These are phyloP conservation scores for Melipona beecheii DNA, from an alignment of 2,888 invertebrate genomes.

Conservation along the genomic window DNA sequence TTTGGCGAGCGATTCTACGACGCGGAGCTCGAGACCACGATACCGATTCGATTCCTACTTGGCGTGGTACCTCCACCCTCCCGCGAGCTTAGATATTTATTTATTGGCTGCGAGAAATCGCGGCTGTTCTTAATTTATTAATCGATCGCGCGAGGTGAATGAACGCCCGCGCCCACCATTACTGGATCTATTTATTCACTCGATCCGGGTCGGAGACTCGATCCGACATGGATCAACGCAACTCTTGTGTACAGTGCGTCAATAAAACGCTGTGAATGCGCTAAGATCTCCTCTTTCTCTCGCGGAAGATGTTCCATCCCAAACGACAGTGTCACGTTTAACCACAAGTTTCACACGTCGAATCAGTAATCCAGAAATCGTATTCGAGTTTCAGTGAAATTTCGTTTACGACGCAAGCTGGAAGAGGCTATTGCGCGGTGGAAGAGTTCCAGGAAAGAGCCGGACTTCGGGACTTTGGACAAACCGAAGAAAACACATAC, in stretches of 20 bases:
- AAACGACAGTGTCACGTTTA: background rate
- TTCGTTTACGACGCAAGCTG: background rate
- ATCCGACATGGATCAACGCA: constrained; percentile 3
- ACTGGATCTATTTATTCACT: constrained; percentile 46
- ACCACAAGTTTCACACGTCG: constrained; percentile 1
- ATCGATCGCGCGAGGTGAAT: constrained; percentile 20
- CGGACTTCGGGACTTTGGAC: background rate
- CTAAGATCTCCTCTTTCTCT: background rate
- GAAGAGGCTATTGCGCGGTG: background rate
- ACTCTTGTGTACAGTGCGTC: constrained; percentile 56
- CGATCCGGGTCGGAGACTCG: constrained; percentile 16
- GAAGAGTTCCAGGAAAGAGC: constrained; percentile 1
- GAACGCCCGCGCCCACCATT: constrained; percentile 30
- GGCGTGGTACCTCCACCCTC: background rate
- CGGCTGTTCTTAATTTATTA: constrained; percentile 54
- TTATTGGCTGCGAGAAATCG: constrained; percentile 38
- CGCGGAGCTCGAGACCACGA: constrained; percentile 1
- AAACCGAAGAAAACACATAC: too few relatives aligned
- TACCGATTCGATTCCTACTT: background rate
- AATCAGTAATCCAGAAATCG: background rate
- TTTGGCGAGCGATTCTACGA: background rate
- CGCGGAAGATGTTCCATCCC: background rate
- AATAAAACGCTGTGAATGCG: constrained; percentile 57
- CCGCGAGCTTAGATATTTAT: constrained; percentile 40
- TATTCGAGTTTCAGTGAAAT: background rate